These are phyloP conservation scores for Ennomos erosarius DNA, from an alignment of 2,888 invertebrate genomes.

Conservation along the genomic window DNA sequence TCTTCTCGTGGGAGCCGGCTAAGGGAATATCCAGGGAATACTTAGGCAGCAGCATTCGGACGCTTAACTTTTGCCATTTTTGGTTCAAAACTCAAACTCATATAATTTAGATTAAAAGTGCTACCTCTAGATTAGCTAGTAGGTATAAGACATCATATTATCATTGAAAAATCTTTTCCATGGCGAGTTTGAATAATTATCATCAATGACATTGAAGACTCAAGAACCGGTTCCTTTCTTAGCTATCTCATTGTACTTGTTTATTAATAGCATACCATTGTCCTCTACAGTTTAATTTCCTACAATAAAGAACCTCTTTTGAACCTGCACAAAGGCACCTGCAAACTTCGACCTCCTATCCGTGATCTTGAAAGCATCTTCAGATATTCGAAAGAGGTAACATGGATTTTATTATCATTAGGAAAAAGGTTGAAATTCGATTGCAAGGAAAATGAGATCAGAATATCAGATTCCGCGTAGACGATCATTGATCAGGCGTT, in stretches of 20 bases:
- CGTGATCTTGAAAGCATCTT: slow-evolving; percentile 32
- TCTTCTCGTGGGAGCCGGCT: no score
- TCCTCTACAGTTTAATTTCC: slow-evolving; percentile 23
- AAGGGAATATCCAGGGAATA: no score
- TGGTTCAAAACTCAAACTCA: no score
- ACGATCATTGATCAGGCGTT: slow-evolving; percentile 35
- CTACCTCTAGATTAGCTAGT: no score
- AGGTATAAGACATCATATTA: background rate
- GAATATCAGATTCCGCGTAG: slow-evolving; percentile 28
- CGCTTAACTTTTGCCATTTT: no score
- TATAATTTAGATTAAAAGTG: no score
- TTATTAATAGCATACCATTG: slow-evolving; percentile 24
- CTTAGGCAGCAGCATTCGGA: no score
- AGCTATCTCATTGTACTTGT: slow-evolving; percentile 7
- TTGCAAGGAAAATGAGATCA: slow-evolving; percentile 24
- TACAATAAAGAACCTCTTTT: slow-evolving; percentile 25
- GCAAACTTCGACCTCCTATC: slow-evolving; percentile 38
- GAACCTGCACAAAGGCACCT: slow-evolving; percentile 30
- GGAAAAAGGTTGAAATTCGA: slow-evolving; percentile 26
- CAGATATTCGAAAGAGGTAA: slow-evolving; percentile 1
- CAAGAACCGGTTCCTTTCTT: slow-evolving; percentile 24
- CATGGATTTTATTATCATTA: background rate
- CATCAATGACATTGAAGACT: slow-evolving; percentile 25
- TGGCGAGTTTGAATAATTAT: background rate
- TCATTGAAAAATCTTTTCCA: background rate